Conservation (phyloP, 30 jellyfish, hydroid and myxozoan species). For the Hydra vulgaris region DNA sequence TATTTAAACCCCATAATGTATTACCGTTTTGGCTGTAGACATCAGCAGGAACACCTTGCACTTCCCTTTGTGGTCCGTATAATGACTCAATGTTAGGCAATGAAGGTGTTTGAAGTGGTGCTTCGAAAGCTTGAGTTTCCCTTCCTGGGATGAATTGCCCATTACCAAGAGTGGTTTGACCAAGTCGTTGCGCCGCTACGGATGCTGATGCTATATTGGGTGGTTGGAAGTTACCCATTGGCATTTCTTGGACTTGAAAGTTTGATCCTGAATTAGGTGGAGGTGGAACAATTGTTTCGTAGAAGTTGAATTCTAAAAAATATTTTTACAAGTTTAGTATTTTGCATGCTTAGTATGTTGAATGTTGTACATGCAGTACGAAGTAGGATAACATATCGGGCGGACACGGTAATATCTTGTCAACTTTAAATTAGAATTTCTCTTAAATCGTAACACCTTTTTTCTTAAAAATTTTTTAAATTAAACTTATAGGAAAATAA, state of each 20-base stretch:
- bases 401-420: too few species aligned
- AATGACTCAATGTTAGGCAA: neutral
- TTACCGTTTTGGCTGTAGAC: neutral
- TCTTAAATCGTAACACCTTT: too few species aligned
- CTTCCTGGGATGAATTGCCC: neutral
- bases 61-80: neutral
- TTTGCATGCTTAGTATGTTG: too few species aligned
- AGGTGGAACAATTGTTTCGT: conserved; percentile 22
- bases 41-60: neutral
- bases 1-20: neutral
- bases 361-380: too few species aligned
- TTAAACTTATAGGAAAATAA: too few species aligned
- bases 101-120: conserved; percentile 26
- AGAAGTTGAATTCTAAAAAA: neutral
- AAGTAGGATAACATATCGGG: too few species aligned
- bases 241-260: neutral
- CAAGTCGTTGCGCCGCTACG: neutral
- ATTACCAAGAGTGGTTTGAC: conserved; percentile 1
- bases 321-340: neutral
- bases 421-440: too few species aligned
- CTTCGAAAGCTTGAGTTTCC: conserved; percentile 5
- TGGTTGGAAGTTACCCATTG: neutral
- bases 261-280: conserved; percentile 12
- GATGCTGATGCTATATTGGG: conserved; percentile 10
- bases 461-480: too few species aligned